Percentiles rank a stretch among this genome's conserved stretches.
Conservation (phyloP, 2,797 vertebrate species). For the Falco concolor region DNA sequence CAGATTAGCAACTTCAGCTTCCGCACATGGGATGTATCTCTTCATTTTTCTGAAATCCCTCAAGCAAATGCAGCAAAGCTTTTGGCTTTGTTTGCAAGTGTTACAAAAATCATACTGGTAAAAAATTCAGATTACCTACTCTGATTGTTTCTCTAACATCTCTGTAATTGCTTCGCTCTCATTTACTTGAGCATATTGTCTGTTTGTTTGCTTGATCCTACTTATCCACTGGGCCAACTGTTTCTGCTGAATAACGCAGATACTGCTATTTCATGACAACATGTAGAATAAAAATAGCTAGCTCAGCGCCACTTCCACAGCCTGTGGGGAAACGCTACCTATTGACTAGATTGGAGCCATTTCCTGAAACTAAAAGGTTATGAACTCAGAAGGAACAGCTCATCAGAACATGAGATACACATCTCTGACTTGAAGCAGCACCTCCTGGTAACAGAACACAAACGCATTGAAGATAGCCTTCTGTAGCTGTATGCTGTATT, state of each 20-base stretch:
- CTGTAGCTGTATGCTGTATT: not conserved
- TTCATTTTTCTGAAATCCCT: not conserved
- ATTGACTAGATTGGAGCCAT: not conserved
- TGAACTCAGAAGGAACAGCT: not conserved
- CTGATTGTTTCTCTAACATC: not conserved
- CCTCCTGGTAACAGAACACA: fast-evolving
- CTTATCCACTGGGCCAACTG: not conserved
- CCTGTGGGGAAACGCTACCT: fast-evolving
- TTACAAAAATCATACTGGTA: not conserved
- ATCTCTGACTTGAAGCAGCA: not conserved
- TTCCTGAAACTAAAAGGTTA: not conserved
- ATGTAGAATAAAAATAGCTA: fast-evolving
- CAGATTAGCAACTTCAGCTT: not conserved
- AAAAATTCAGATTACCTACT: not conserved
- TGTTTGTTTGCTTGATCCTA: not conserved
- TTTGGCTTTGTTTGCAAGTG: not conserved
- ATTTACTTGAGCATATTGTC: not conserved
- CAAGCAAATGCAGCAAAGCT: not conserved
- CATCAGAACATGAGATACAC: not conserved
- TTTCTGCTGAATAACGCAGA: not conserved
- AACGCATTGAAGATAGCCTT: not conserved
- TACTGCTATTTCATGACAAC: not conserved
- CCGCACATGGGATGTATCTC: not conserved
- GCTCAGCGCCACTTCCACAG: not conserved
- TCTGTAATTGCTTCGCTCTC: not conserved